Evolutionary conservation across 1,140 invertebrate genomes (phyloP).

Genomic region (Armadillidium nasatum): DNA sequence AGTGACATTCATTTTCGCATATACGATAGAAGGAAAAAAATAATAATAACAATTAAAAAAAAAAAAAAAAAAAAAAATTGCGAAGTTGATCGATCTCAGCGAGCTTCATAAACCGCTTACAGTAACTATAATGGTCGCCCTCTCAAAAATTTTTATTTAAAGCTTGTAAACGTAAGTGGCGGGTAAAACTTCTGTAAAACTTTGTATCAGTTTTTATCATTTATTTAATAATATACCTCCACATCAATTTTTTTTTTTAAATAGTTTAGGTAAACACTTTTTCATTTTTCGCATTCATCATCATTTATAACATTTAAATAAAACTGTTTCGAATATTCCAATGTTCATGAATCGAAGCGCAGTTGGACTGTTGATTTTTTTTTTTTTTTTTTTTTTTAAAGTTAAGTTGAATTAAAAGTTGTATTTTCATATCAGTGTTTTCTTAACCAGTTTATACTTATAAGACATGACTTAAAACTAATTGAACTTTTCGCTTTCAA

Average conservation of each 20-base stretch:
- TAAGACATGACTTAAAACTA: background rate
- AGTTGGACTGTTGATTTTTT: constrained; percentile 1
- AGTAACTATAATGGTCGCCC: no score
- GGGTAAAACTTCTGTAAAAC: no score
- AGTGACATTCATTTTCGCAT: no score
- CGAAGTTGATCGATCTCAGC: no score
- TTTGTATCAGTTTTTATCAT: no score
- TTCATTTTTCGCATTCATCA: background rate
- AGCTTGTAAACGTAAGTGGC: no score
- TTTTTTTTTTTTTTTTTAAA: background rate
- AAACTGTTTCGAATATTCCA: constrained; percentile 4
- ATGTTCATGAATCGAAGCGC: constrained; percentile 7
- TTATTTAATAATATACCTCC: no score
- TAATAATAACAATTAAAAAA: no score
- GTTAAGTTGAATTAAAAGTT: background rate
- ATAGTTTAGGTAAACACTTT: background rate
- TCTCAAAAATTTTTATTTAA: no score
- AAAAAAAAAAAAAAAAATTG: no score
- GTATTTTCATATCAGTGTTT: background rate
- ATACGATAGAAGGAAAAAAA: no score
- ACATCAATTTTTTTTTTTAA: background rate
- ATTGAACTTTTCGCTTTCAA: background rate
- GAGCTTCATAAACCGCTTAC: no score
- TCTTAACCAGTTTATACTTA: background rate
- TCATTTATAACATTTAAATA: background rate